Conservation (phyloP, 2,888 invertebrate genomes). For the Limnephilus rhombicus region DNA sequence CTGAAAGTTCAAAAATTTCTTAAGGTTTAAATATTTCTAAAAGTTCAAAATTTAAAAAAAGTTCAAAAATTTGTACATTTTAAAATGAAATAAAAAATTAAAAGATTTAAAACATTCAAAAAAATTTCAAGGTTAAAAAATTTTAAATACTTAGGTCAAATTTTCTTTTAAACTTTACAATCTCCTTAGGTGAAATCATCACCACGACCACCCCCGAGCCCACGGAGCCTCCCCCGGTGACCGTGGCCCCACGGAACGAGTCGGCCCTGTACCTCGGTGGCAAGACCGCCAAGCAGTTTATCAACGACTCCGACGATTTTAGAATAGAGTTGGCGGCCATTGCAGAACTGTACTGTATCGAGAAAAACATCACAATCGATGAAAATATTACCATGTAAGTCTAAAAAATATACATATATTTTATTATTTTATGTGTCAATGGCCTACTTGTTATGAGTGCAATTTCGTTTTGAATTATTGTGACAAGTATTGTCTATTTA, state of each 20-base stretch:
- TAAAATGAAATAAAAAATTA: not conserved
- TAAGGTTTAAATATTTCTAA: no score
- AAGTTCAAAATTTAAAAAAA: not conserved
- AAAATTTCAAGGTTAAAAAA: not conserved
- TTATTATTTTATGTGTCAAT: no score
- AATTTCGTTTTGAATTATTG: no score
- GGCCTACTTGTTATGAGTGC: no score
- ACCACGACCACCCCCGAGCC: conserved; percentile 67
- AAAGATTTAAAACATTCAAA: no score
- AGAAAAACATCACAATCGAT: conserved; percentile 71
- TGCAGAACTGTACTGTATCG: conserved; percentile 72
- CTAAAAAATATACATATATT: no score
- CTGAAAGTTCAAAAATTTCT: no score
- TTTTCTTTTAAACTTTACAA: no score
- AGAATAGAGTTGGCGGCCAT: conserved; percentile 72
- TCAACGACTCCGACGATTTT: conserved; percentile 70
- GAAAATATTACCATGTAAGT: conserved; percentile 64
- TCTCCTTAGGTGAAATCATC: conserved; percentile 36
- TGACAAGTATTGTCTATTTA: no score
- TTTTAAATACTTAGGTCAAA: no score
- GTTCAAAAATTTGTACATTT: not conserved
- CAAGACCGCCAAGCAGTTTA: conserved; percentile 69
- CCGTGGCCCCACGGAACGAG: conserved; percentile 68
- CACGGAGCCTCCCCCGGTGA: conserved; percentile 68
- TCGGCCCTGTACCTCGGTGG: conserved; percentile 71